Evolutionary conservation across 2,113 vertebrate species (phyloP), one percentile per base, ranked within the genome.

Genomic region (Mesoclemmys tuberculata): DNA sequence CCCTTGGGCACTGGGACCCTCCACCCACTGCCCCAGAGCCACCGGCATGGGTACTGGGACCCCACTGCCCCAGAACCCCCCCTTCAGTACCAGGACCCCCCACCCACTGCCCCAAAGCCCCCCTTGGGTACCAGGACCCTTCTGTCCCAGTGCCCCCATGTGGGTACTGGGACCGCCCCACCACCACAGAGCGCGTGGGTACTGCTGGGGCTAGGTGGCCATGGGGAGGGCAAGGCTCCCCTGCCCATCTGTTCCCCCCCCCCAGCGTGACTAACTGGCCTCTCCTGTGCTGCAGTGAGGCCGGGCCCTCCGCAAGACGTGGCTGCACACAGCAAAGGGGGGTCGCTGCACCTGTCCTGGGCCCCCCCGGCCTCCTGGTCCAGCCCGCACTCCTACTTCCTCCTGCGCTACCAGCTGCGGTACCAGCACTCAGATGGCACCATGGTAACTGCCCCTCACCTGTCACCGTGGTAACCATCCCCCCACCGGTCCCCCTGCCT

Each of bases 311-410:
- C 97, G 0, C 90, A 64, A 85, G 8, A 81, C 3, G 85, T 97
- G 90, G 77, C 18, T 0, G 31, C 88, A 55, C 38, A 10, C 44
- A 31, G 2, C 4, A 12, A 0, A 1, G 88, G 80, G 21, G n/a
- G 46, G 8, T 75, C 49, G 52, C 84, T 95, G 80, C 84, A 56
- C 48, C 85, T 97, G 48, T 8, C 82, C 64, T 97, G 97, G 96
- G 89, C 88, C 0, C 96, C 96, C 4, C 97, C 97, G 0, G 80
- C 87, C 56, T 96, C 96, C 86, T 97, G 97, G 97, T 24, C 8
- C 0, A 94, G 84, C 29, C 91, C 96, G 78, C 77, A 8, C 11
- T 95, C 95, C 84, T 97, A 97, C 85, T 97, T 97, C 0, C 1
- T 77, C 0, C 84, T 97, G 77, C 89, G 80, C 61, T 97, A 97